Conservation (phyloP, 1,140 invertebrate genomes). For the Rhagoletis zephyria region DNA sequence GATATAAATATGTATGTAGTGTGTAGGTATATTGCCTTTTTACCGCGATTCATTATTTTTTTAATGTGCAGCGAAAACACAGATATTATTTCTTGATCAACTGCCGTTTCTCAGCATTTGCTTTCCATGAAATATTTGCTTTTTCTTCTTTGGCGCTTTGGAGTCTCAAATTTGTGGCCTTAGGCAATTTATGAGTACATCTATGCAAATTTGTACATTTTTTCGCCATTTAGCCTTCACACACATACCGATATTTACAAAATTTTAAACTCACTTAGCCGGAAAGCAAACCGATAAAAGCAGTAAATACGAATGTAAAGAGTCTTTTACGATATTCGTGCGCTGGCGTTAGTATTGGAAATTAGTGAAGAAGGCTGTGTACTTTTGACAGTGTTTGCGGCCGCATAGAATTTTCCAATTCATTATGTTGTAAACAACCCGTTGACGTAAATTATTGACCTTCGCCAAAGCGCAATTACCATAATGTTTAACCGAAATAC, state of each 20-base stretch:
- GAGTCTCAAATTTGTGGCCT: too few relatives aligned
- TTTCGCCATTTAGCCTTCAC: too few relatives aligned
- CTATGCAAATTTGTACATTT: too few relatives aligned
- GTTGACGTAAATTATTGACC: constrained; percentile 35
- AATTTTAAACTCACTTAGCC: neutral
- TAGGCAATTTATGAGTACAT: too few relatives aligned
- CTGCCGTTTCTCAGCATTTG: too few relatives aligned
- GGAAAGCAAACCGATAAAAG: neutral
- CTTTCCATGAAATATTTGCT: too few relatives aligned
- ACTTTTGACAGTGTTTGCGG: neutral
- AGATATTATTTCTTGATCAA: too few relatives aligned
- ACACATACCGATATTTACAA: neutral
- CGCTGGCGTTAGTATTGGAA: neutral
- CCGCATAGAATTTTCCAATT: constrained; percentile 11
- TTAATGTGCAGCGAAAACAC: too few relatives aligned
- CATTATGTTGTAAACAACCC: neutral
- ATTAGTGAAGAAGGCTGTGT: neutral
- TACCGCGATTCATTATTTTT: too few relatives aligned
- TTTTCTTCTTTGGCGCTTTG: too few relatives aligned
- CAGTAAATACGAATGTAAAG: neutral
- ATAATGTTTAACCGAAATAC: constrained; percentile 9
- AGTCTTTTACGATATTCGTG: neutral
- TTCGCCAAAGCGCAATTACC: neutral
- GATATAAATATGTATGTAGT: too few relatives aligned
- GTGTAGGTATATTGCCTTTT: too few relatives aligned